Conservation (phyloP, 1,140 invertebrate species). For the Hirudo medicinalis region DNA sequence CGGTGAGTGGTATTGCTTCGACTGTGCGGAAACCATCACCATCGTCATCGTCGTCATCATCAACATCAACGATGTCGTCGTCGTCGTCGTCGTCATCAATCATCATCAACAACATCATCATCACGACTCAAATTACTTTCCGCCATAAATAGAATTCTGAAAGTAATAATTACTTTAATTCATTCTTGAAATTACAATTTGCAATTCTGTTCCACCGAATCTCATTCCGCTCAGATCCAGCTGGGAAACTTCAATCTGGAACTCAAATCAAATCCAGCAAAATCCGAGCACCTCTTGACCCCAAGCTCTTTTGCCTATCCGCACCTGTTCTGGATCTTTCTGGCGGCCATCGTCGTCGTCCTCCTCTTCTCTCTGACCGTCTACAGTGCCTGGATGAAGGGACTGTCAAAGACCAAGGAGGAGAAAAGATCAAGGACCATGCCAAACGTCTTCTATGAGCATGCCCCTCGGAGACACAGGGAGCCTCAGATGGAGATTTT, state of each 20-base stretch:
- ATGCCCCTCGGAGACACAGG: no score
- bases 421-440: constrained; percentile 1
- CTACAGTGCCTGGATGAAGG: neutral
- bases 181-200: no score
- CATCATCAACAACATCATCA: no score
- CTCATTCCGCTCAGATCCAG: neutral
- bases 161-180: no score
- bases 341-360: constrained; percentile 8
- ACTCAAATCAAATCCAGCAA: neutral
- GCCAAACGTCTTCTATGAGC: neutral
- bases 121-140: no score
- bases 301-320: neutral
- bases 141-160: no score
- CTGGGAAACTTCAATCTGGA: neutral
- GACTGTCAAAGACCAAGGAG: neutral
- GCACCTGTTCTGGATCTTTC: constrained; percentile 7
- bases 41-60: neutral
- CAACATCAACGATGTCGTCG: no score
- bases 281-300: no score
- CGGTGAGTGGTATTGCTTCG: neutral
- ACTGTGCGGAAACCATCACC: neutral
- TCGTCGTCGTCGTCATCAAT: no score
- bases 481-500: no score
- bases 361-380: neutral
- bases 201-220: no score